Percentiles rank a stretch among this genome's conserved stretches.
phyloP scores from a whole-genome alignment of 2,888 invertebrate species.

The Drosophila prostipennis region DNA sequence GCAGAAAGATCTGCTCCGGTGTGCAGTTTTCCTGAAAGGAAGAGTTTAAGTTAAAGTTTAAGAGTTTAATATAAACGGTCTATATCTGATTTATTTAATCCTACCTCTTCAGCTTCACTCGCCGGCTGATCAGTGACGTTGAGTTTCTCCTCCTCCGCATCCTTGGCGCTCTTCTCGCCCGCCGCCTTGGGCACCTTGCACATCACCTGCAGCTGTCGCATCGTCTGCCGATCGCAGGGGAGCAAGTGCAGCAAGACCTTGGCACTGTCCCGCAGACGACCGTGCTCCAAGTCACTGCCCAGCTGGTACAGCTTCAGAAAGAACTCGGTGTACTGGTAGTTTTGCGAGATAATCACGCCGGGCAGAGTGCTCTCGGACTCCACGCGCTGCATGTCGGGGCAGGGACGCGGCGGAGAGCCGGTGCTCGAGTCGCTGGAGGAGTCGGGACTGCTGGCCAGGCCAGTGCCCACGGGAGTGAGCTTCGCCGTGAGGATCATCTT shows the following conservation, averaged over 20 bases:
- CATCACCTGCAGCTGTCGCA: constrained; percentile 83
- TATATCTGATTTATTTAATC: constrained; percentile 1
- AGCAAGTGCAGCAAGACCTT: constrained; percentile 82
- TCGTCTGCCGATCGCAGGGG: constrained; percentile 84
- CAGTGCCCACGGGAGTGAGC: constrained; percentile 89
- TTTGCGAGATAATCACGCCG: constrained; percentile 95
- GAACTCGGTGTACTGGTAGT: constrained; percentile 91
- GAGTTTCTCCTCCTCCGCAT: constrained; percentile 49
- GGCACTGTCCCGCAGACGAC: constrained; percentile 91
- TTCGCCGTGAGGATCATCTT: constrained; percentile 93
- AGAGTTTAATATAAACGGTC: neutral
- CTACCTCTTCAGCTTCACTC: constrained; percentile 57
- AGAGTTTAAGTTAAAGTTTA: neutral
- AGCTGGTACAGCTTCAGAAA: constrained; percentile 94
- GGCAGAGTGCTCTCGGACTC: constrained; percentile 96
- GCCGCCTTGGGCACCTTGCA: constrained; percentile 75
- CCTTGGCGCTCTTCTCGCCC: constrained; percentile 42
- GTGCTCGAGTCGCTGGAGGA: constrained; percentile 97
- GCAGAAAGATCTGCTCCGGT: constrained; percentile 88
- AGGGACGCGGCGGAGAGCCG: constrained; percentile 94
- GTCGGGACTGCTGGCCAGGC: constrained; percentile 92
- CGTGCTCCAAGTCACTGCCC: constrained; percentile 92
- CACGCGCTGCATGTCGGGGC: constrained; percentile 89
- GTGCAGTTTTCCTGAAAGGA: constrained; percentile 76
- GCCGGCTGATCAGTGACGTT: constrained; percentile 43